Base-by-base conservation (phyloP, 1,140 invertebrate species). In the Neuroterus valhalla region DNA sequence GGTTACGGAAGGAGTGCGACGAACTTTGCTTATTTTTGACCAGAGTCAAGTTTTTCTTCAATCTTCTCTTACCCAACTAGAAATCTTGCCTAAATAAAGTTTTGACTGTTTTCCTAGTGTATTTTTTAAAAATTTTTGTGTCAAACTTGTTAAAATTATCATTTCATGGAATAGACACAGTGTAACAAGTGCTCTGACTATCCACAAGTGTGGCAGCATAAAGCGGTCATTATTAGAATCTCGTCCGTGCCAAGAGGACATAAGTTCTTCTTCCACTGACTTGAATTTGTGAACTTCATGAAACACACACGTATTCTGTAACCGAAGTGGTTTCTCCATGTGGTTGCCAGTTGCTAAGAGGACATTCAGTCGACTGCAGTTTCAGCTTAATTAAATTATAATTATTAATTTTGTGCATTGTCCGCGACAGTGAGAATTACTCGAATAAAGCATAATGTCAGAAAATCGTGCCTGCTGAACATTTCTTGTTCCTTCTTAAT, bases 151-250 rank as follows among this genome's bases (percentile, higher is more conserved):
- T 50, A 68, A 50, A 70, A 67, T 21, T 19, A 26, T 42, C 68
- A 38, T 69, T 68, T 69, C 26, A 17, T 46, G 68, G 68, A 71
- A 19, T 71, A 67, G 66, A 68, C 42, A 72, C 45, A 70, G 55
- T 43, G 74, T 70, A 71, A 71, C 67, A 76, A 70, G 70, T 70
- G 74, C 70, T 62, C 31, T 1, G 31, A 62, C 23, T 62, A 62
- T 62, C 55, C 26, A 62, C 55, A 62, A 62, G 55, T 62, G 70
- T 75, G 52, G 68, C 71, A 68, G 76, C 73, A 87, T 86, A 87
- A 86, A 86, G 85, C 81, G 77, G 78, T 79, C 84, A 86, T 87
- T 88, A 87, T 87, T 87, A 86, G 83, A 85, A 84, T 81, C 75
- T 75, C 77, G 78, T 75, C 73, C 76, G 71, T 75, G 71, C 71